Evolutionary conservation across 2,113 vertebrate genomes (phyloP), one percentile per base, ranked within the genome.

Genomic region (Callospermophilus lateralis): DNA sequence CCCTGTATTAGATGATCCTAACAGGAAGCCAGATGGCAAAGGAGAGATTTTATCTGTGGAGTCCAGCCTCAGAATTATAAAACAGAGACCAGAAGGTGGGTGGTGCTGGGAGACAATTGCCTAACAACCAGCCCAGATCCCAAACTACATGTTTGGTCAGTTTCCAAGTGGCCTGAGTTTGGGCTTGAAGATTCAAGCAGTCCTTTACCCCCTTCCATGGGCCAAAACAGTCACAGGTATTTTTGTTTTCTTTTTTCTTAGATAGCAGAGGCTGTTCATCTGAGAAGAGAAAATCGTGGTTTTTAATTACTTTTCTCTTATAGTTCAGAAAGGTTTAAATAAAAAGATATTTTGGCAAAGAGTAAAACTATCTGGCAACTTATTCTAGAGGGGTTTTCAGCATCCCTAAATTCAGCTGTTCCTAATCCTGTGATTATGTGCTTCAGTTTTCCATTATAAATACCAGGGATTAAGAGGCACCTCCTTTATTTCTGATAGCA

Each of bases 261-360:
- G 68, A 68, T 5, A 93, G 19, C 61, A 94, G 87, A 93, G 74
- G n/a, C 55, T 85, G 28, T 84, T 97, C 34, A 93, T 85, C 42
- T 85, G n/a, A 93, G 37, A 53, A 63, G 86, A 89, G 81, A 83
- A 93, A 81, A 53, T 78, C 39, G 65, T 89, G 68, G n/a, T 70
- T 96, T 96, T 98, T 97, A 85, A 81, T 86, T 94, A 81, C n/a
- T 24, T 86, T 88, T 93, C 77, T 93, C 32, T 86, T 95, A 83
- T 74, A 92, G 89, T 92, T 85, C 68, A 79, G 48, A 67, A 95
- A 65, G 26, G 32, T 80, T 97, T 93, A 86, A 93, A 93, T 89
- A 86, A 87, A 86, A 92, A 84, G 80, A 86, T 80, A 83, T 61
- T 89, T 97, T 96, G 96, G 87, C 55, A 53, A 91, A 94, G 81